phyloP scores from a whole-genome alignment of 2,797 vertebrate genomes.

The Lacerta bilineata region DNA sequence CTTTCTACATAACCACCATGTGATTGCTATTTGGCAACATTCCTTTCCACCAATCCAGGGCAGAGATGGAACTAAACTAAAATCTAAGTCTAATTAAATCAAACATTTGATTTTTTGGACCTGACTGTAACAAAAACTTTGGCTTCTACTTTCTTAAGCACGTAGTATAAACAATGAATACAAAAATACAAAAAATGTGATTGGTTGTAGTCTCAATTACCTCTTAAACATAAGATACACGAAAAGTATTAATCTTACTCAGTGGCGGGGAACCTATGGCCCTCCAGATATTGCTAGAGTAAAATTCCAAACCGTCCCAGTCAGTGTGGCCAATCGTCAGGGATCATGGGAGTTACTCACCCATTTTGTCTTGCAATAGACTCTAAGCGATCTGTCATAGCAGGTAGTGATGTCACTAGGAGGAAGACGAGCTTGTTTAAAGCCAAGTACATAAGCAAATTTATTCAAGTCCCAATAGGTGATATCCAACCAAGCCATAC shows the following conservation, averaged over 20 bases:
- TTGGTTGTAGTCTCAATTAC: not conserved
- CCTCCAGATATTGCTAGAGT: too few relatives aligned
- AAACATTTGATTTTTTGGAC: not conserved
- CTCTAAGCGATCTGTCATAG: slow-evolving; percentile 97
- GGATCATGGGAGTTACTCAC: slow-evolving; percentile 76
- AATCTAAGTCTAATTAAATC: not conserved
- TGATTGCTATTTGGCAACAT: not conserved
- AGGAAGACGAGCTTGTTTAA: slow-evolving; percentile 33
- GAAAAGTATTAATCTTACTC: too few relatives aligned
- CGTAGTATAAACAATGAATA: not conserved
- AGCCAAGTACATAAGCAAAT: not conserved
- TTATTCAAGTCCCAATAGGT: not conserved
- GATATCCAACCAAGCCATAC: too few relatives aligned
- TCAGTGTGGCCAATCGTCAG: too few relatives aligned
- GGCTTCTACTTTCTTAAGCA: not conserved
- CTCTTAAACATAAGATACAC: not conserved
- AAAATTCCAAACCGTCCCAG: too few relatives aligned
- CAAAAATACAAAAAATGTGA: not conserved
- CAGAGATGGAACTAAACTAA: not conserved
- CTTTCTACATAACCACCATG: not conserved
- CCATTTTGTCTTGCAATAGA: slow-evolving; percentile 97
- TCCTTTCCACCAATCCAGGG: not conserved
- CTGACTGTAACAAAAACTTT: not conserved
- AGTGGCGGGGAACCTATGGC: too few relatives aligned
- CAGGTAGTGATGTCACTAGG: slow-evolving; percentile 93